Base-by-base conservation (phyloP, 2,113 vertebrate species). In the Corapipo altera region DNA sequence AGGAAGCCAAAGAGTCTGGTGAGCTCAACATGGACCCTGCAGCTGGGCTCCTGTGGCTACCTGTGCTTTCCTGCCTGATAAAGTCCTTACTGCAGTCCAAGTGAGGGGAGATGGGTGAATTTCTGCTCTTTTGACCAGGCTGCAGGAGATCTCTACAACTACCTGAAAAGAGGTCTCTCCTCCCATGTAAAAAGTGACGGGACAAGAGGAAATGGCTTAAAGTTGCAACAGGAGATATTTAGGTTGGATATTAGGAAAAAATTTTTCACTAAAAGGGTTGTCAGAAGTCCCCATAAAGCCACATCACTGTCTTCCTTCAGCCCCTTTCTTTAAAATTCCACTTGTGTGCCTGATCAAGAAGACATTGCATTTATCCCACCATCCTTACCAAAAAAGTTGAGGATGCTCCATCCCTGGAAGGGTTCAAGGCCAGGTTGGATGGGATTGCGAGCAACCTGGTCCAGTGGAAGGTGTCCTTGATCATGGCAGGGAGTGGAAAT, bases 1-100 rank as follows among this genome's bases (percentile, higher is more conserved):
- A 76, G 49, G n/a, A 79, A 39, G 75, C 30, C 74, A 58, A 46
- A 58, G 54, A 75, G 49, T 37, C 11, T 66, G 75, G 14, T 43
- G 83, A 94, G 43, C 20, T 37, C 33, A 33, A 3, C 6, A 1
- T 0, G 46, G 78, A 33, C 5, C 51, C 55, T 70, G 80, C 27
- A 37, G 30, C 57, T 28, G 59, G 10, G 19, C 9, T 59, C 11
- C 35, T 39, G 27, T 1, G 30, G 5, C 49, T 52, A 32, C 27
- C 33, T 0, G 1, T 21, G n/a, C 58, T 28, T 27, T 49, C 21
- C 43, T 37, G 48, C 16, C 1, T 5, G 1, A 1, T 5, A 8
- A 26, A 41, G 33, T 12, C 37, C 32, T 22, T 5, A 23, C 62
- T 57, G 72, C 32, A 62, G 15, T 10, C 28, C 39, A 23, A 12